These are phyloP conservation scores for Eristalis arbustorum DNA, from an alignment of 2,888 invertebrate species.

Conservation along the genomic window DNA sequence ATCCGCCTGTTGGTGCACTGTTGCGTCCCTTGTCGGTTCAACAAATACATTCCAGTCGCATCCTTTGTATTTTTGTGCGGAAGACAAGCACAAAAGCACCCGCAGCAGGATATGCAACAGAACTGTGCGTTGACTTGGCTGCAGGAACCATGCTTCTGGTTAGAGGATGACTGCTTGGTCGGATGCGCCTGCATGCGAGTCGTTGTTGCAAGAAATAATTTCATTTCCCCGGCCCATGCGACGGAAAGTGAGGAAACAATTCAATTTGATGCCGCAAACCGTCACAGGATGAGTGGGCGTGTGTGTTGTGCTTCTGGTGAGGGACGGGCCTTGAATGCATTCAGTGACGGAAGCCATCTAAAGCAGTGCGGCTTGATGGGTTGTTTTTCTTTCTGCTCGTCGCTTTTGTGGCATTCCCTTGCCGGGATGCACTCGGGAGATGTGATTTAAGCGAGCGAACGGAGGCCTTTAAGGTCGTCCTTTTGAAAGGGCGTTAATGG, in stretches of 20 bases:
- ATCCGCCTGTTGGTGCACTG: no score
- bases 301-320: neutral
- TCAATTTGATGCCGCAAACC: neutral
- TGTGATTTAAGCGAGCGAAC: neutral
- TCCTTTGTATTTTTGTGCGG: neutral
- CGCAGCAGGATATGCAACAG: neutral
- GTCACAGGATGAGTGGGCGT: neutral
- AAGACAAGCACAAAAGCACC: neutral
- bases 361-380: neutral
- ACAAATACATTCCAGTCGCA: neutral
- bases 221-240: neutral
- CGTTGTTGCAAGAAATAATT: neutral
- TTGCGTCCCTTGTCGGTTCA: neutral
- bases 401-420: neutral
- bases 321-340: neutral
- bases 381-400: neutral
- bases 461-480: neutral
- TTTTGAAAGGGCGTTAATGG: neutral
- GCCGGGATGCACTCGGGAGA: neutral
- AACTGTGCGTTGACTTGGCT: neutral
- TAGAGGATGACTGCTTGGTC: neutral
- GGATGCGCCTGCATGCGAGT: neutral
- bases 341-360: neutral
- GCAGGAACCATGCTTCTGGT: neutral
- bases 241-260: neutral